Evolutionary conservation across 2,888 invertebrate species (phyloP).

Genomic region (Ecdyonurus torrentis): DNA sequence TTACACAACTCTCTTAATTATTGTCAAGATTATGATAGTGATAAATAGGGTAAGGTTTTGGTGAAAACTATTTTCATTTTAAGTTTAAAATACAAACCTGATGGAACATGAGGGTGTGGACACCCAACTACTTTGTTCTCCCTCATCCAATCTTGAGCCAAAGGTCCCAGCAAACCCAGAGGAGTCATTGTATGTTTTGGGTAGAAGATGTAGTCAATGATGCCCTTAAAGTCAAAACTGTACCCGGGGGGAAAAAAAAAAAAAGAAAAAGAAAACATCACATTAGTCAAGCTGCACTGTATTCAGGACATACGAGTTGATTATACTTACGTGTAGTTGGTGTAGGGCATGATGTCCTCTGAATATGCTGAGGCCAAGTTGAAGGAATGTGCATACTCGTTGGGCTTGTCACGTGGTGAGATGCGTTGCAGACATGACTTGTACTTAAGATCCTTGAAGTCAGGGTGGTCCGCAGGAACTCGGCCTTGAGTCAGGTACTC

Average conservation of each 20-base stretch:
- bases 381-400: conserved; percentile 91
- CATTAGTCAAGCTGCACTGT: neutral
- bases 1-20: too few relatives aligned
- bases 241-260: conserved; percentile 21
- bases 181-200: conserved; percentile 91
- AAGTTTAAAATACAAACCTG: conserved; percentile 47
- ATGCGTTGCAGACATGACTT: conserved; percentile 81
- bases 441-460: conserved; percentile 86
- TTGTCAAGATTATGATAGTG: too few relatives aligned
- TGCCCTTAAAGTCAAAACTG: conserved; percentile 97
- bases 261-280: neutral
- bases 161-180: conserved; percentile 82
- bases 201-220: conserved; percentile 99
- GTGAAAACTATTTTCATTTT: too few relatives aligned
- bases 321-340: conserved; percentile 93
- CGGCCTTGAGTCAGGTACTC: conserved; percentile 87
- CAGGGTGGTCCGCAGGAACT: conserved; percentile 80
- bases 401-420: conserved; percentile 65
- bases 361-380: conserved; percentile 89
- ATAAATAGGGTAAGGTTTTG: too few relatives aligned
- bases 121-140: conserved; percentile 96
- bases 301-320: too few relatives aligned
- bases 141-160: conserved; percentile 83
- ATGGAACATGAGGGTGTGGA: conserved; percentile 94
- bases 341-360: conserved; percentile 91